Base-by-base conservation (phyloP, 1,140 invertebrate species). In the Drosophila dunni region DNA sequence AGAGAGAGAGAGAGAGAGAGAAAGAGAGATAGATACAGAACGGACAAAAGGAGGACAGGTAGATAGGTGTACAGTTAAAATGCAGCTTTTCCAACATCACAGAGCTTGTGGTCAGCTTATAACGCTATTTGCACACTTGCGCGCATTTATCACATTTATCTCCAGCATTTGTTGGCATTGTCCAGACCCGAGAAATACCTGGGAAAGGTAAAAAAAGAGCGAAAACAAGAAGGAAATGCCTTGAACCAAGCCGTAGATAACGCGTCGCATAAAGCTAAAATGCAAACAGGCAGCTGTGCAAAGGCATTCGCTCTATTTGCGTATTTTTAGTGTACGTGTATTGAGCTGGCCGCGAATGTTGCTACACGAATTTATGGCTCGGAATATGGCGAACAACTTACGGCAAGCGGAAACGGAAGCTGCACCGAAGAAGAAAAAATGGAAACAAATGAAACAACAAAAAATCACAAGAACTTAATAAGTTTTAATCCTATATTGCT, bases 131-230 rank as follows among this genome's bases (percentile, higher is more conserved):
- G 79, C 73, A 60, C 79, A 70, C 71, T 83, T 77, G 76, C 64
- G 76, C 76, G 73, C 82, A 88, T 86, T 79, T 86, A 86, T 86
- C 82, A 86, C 82, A 86, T 86, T 83, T 88, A 86, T 86, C 82
- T 86, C 57, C 62, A 42, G 79, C 65, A 65, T 70, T 78, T 61
- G 54, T 61, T 40, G 15, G 40, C 57, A 53, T 72, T 79, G 68
- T 77, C 67, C 64, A 46, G 42, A 10, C 7, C 10, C 9, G 46
- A 61, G 53, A 56, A 34, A 56, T 4, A 40, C 34, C 40, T 24
- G 24, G 17, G 2, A 13, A 10, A 58, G 48, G 10, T 51, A 29
- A 7, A 56, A 11, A 44, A 40, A 15, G 11, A 57, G 38, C 24
- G 13, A 53, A 15, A 54, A 29, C 11, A 29, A 24, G 36, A n/a